These are phyloP conservation scores for Stenchaetothrips biformis DNA, from an alignment of 2,888 invertebrate genomes.

Conservation along the genomic window DNA sequence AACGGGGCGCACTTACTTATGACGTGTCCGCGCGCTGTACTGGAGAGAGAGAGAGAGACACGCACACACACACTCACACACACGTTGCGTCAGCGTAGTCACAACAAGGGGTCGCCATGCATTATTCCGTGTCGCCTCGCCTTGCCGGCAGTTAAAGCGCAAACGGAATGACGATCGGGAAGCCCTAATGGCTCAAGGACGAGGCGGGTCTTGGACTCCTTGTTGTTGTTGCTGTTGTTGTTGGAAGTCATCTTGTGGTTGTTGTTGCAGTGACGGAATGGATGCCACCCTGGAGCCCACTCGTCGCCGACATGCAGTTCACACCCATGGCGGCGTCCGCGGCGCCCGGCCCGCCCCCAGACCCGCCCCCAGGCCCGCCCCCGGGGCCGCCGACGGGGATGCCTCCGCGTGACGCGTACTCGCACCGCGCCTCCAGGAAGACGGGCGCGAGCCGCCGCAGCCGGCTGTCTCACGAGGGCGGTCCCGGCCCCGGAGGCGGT, in stretches of 20 bases:
- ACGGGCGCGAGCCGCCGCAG: neutral
- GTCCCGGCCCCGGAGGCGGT: slow-evolving; percentile 23
- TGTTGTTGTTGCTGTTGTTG: neutral
- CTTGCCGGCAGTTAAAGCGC: too few relatives aligned
- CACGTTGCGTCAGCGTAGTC: too few relatives aligned
- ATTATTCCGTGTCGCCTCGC: too few relatives aligned
- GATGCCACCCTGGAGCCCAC: slow-evolving; percentile 46
- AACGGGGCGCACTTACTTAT: too few relatives aligned
- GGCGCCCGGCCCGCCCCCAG: slow-evolving; percentile 30
- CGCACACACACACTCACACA: too few relatives aligned
- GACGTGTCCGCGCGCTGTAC: too few relatives aligned
- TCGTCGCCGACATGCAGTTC: slow-evolving; percentile 44
- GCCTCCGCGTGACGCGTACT: neutral
- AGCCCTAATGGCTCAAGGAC: neutral
- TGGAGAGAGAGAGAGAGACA: too few relatives aligned
- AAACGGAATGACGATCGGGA: neutral
- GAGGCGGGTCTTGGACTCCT: neutral
- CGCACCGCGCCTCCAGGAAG: neutral
- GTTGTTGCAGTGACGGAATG: slow-evolving; percentile 38
- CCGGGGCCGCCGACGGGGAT: slow-evolving; percentile 35
- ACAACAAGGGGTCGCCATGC: too few relatives aligned
- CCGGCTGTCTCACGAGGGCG: slow-evolving; percentile 28
- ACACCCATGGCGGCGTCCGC: slow-evolving; percentile 27
- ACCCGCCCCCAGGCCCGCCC: slow-evolving; percentile 24
- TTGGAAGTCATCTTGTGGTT: too few relatives aligned